Percentiles rank a stretch among this genome's conserved stretches.
Evolutionary conservation across 2,113 vertebrate genomes (phyloP).

Genomic region (Okapia johnstoni): DNA sequence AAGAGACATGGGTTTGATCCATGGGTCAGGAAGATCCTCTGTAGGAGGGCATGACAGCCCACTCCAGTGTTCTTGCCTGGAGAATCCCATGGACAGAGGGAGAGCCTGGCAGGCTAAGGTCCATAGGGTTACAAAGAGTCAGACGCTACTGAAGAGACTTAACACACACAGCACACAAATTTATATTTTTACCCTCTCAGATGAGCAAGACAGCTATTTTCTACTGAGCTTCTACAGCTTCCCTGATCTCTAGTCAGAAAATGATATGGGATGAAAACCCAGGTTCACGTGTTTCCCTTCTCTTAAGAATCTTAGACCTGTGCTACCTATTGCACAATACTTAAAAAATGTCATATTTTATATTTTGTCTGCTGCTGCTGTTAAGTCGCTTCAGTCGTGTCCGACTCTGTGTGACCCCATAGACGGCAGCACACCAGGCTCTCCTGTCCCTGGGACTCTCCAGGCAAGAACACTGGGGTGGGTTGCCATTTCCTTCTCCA

Average conservation of each 20-base stretch:
- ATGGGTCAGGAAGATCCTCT: background rate
- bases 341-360: background rate
- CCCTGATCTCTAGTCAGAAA: background rate
- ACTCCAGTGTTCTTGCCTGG: background rate
- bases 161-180: background rate
- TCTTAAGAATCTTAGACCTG: background rate
- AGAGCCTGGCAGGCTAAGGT: background rate
- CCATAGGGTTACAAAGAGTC: background rate
- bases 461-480: background rate
- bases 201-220: background rate
- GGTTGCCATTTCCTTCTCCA: too few species aligned
- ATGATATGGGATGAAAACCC: background rate
- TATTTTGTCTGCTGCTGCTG: background rate
- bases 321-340: background rate
- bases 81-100: background rate
- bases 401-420: background rate
- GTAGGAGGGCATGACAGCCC: background rate
- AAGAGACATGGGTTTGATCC: background rate
- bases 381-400: background rate
- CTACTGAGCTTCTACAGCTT: accelerated
- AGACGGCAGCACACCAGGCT: background rate
- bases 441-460: background rate
- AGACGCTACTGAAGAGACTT: background rate
- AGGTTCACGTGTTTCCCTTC: background rate
- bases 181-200: background rate